Evolutionary conservation across 2,797 vertebrate species (phyloP).

Genomic region (Poeciliopsis presidionis): DNA sequence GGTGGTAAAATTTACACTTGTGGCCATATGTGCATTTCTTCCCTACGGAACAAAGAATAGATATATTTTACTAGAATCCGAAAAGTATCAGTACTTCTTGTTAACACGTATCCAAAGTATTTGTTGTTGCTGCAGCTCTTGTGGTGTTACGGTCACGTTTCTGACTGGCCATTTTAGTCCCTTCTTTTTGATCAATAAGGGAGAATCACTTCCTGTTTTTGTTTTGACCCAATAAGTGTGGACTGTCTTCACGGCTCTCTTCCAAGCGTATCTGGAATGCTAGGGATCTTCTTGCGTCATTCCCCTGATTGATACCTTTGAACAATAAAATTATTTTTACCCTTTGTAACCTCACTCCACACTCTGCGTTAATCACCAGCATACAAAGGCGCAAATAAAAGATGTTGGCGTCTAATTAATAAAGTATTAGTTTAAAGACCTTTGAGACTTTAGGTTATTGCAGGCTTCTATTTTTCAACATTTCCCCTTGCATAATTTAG

Average conservation of each 20-base stretch:
- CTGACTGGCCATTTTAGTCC: not conserved
- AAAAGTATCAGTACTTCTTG: not conserved
- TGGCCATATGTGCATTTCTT: slow-evolving; percentile 99
- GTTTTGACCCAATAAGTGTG: not conserved
- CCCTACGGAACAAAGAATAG: slow-evolving; percentile 71
- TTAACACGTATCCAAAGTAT: not conserved
- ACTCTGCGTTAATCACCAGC: not conserved
- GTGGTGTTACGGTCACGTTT: not conserved
- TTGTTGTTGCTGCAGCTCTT: not conserved
- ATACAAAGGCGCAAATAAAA: not conserved
- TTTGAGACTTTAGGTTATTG: not conserved
- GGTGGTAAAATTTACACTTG: slow-evolving; percentile 99
- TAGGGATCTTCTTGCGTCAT: not conserved
- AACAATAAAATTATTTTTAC: not conserved
- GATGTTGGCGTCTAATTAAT: not conserved
- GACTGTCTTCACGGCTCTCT: not conserved
- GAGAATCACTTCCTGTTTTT: not conserved
- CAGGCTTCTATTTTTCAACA: not conserved
- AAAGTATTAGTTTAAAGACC: not conserved
- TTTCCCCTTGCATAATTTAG: not conserved
- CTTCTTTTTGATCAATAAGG: not conserved
- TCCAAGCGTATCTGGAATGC: too few relatives aligned
- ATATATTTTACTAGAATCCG: not conserved
- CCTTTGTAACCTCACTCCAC: not conserved
- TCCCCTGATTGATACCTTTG: not conserved